Base-by-base conservation (phyloP, 2,113 vertebrate genomes). In the Trichechus manatus region DNA sequence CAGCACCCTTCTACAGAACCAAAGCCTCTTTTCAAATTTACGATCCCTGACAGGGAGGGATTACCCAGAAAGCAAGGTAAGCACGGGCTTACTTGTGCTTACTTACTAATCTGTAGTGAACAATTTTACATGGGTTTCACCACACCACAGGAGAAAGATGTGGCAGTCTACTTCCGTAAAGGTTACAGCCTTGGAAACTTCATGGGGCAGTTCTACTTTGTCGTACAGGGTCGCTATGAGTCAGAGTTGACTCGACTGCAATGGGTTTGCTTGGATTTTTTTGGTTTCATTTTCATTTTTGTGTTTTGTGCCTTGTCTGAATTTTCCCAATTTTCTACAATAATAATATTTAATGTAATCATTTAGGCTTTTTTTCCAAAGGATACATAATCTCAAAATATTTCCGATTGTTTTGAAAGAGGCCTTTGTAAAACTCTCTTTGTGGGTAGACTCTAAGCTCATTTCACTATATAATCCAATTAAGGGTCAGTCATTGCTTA, bases 281-380 rank as follows among this genome's bases (percentile, higher is more conserved):
- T 8, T 8, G 13, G 78, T 91, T 87, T 53, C 15, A 91, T 36
- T 89, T 96, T 93, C 25, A 72, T 39, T 89, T 89, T 72, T 64
- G 3, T 88, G 70, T 74, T 66, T 83, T 77, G 25, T 25, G 25
- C 13, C 50, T 78, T 94, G 22, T 83, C 59, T 72, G 11, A 72
- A 89, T 63, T 87, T 80, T 59, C 53, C 4, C 72, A 36, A 89
- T 78, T 82, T 86, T 94, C 47, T 53, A 85, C 56, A 29, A 33
- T 44, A 22, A 63, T 20, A 70, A 39, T 78, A 77, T 44, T 75
- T 68, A 81, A 89, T 64, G 2, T 64, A 87, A 90, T 79, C 75
- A 70, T 75, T 92, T 47, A 0, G 9, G 29, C 6, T 15, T 80
- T 66, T 74, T 88, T 50, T 53, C 50, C 15, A 6, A 85, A 94